These are phyloP conservation scores for Lepidurus arcticus DNA, from an alignment of 1,140 invertebrate species.

Conservation along the genomic window DNA sequence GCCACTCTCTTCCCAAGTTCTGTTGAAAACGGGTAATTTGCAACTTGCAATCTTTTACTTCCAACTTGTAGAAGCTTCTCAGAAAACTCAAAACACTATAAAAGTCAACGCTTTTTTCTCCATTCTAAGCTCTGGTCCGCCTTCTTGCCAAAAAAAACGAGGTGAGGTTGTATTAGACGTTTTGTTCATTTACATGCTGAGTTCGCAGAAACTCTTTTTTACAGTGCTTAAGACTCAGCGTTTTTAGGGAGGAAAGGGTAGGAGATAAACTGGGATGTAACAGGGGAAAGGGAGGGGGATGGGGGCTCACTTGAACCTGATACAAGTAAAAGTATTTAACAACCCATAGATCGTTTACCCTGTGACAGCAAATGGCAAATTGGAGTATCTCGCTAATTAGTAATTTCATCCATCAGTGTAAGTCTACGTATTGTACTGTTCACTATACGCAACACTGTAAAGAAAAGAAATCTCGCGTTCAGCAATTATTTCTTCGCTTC, in stretches of 20 bases:
- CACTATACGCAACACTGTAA: not conserved
- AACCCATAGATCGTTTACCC: slow-evolving; percentile 5
- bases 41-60: no score
- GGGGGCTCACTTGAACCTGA: not conserved
- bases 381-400: not conserved
- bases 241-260: not conserved
- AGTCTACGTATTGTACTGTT: not conserved
- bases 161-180: not conserved
- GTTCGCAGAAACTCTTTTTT: not conserved
- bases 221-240: not conserved
- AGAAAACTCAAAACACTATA: no score
- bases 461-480: not conserved
- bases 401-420: slow-evolving; percentile 6
- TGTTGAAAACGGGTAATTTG: no score
- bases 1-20: no score
- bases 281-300: not conserved
- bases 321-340: slow-evolving; percentile 18
- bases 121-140: no score
- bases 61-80: no score
- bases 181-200: not conserved
- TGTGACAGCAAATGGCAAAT: slow-evolving; percentile 15
- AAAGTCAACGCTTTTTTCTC: no score
- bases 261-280: not conserved
- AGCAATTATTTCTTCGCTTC: not conserved
- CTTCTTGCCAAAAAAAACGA: not conserved